Conservation (phyloP, 2,888 invertebrate genomes). For the Prionchulus punctatus region DNA sequence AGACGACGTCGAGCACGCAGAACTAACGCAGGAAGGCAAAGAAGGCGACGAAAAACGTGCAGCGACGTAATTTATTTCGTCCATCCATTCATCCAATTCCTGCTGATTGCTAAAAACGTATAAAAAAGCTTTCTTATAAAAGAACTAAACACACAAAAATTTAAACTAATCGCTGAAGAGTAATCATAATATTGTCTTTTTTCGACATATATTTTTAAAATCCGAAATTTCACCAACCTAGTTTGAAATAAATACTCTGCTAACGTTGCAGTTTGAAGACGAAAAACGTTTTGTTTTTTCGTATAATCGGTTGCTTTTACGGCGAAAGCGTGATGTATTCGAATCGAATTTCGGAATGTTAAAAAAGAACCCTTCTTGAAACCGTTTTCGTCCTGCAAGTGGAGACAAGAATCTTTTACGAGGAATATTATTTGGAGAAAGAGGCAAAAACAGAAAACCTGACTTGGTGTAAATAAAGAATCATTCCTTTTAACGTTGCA, state of each 20-base stretch:
- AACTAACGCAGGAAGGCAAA: no score
- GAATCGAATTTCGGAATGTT: conserved; percentile 37
- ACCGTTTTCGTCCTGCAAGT: conserved; percentile 23
- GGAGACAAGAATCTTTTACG: not conserved
- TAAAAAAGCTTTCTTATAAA: no score
- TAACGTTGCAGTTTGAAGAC: conserved; percentile 88
- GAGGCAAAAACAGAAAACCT: not conserved
- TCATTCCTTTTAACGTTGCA: conserved; percentile 82
- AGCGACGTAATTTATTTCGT: no score
- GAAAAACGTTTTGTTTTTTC: conserved; percentile 79
- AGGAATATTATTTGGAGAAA: not conserved
- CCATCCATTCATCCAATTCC: no score
- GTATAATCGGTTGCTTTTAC: conserved; percentile 68
- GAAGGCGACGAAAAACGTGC: no score
- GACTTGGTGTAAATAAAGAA: conserved; percentile 76
- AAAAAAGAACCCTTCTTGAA: conserved; percentile 36
- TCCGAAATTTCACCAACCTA: no score
- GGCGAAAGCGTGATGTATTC: conserved; percentile 88
- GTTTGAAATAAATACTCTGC: conserved; percentile 95
- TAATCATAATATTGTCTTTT: no score
- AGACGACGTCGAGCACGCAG: no score
- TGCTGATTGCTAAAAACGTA: no score
- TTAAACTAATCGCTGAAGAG: no score
- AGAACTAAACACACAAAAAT: no score
- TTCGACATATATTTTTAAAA: no score